Evolutionary conservation across 2,113 vertebrate genomes (phyloP).

Genomic region (Acanthisitta chloris): DNA sequence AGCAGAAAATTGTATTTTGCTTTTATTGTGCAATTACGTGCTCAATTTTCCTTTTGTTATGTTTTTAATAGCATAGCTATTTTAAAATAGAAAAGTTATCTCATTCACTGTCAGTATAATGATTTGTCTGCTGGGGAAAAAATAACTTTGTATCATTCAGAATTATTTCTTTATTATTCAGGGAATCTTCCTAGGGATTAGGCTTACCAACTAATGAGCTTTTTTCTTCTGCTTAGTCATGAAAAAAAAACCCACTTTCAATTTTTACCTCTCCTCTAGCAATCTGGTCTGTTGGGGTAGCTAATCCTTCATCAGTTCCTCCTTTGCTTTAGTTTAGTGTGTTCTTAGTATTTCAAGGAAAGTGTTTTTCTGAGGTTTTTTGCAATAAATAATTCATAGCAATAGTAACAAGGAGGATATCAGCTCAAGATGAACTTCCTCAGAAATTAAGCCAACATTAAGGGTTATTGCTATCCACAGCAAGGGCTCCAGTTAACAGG

Average conservation of each 20-base stretch:
- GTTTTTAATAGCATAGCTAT: constrained; percentile 19
- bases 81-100: constrained; percentile 16
- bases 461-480: neutral
- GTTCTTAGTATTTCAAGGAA: neutral
- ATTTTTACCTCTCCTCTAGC: neutral
- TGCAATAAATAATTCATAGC: neutral
- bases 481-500: neutral
- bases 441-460: neutral
- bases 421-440: neutral
- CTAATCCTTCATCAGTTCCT: neutral
- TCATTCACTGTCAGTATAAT: neutral
- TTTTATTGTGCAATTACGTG: neutral
- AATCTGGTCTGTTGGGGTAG: neutral
- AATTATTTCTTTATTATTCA: constrained; percentile 39
- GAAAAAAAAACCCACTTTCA: neutral
- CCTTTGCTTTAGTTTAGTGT: neutral
- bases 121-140: constrained; percentile 2
- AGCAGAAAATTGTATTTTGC: constrained; percentile 25
- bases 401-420: neutral
- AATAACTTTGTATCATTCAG: neutral
- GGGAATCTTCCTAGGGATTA: constrained; percentile 8
- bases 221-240: constrained; percentile 16
- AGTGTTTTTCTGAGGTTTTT: neutral
- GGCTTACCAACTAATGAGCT: neutral
- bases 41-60: neutral